Evolutionary conservation across 2,888 invertebrate species (phyloP).

Genomic region (Mesodorylaimus sp.): DNA sequence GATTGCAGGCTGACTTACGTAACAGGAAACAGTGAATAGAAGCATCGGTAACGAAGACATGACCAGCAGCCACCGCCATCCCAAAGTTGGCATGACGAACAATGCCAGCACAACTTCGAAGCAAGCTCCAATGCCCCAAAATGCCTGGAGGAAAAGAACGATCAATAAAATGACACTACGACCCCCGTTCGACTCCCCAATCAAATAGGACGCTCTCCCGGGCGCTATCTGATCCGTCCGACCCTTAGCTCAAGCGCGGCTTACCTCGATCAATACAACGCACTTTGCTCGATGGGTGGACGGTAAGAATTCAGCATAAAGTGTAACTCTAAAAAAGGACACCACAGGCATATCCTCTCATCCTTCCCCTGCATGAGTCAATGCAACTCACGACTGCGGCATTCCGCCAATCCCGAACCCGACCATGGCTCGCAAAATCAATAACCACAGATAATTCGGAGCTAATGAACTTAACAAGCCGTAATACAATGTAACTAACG

Average conservation of each 20-base stretch:
- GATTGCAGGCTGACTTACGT: slow-evolving; percentile 29
- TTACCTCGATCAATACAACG: slow-evolving; percentile 78
- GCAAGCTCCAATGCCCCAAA: slow-evolving; percentile 87
- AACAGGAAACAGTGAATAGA: slow-evolving; percentile 44
- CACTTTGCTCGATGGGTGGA: slow-evolving; percentile 81
- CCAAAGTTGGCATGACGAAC: slow-evolving; percentile 70
- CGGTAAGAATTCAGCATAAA: slow-evolving; percentile 87
- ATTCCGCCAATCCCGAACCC: slow-evolving; percentile 92
- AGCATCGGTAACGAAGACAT: slow-evolving; percentile 72
- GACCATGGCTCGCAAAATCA: slow-evolving; percentile 70
- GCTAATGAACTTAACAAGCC: slow-evolving; percentile 72
- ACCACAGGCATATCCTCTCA: slow-evolving; percentile 11
- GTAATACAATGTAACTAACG: slow-evolving; percentile 72
- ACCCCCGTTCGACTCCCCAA: no score
- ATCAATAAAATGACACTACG: no score
- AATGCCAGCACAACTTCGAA: slow-evolving; percentile 74
- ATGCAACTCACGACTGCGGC: slow-evolving; percentile 72
- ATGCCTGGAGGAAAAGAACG: slow-evolving; percentile 45
- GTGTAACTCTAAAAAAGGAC: slow-evolving; percentile 53
- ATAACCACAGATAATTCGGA: slow-evolving; percentile 71
- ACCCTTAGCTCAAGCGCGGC: slow-evolving; percentile 31
- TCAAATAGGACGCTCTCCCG: no score
- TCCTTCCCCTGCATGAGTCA: neutral
- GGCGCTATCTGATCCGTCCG: no score
- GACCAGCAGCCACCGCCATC: slow-evolving; percentile 76